Evolutionary conservation across 2,888 invertebrate genomes (phyloP).

Genomic region (Mactromeris polynyma): DNA sequence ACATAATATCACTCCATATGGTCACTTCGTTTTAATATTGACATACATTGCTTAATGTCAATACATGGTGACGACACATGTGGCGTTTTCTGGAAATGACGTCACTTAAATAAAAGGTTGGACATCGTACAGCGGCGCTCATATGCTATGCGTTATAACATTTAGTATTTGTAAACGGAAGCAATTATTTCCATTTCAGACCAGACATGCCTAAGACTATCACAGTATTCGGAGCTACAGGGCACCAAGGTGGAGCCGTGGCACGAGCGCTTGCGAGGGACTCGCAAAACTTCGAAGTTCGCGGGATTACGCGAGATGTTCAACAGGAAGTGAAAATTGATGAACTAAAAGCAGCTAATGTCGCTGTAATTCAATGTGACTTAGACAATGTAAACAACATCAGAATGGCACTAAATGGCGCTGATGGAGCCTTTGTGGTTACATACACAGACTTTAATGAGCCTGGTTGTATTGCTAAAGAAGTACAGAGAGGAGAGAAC

Average conservation of each 20-base stretch:
- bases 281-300: constrained; percentile 72
- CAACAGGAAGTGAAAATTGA: constrained; percentile 69
- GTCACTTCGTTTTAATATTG: too few relatives aligned
- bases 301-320: constrained; percentile 76
- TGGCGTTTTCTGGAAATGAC: too few relatives aligned
- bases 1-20: too few relatives aligned
- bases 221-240: constrained; percentile 81
- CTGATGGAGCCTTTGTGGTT: constrained; percentile 80
- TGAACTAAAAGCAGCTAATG: constrained; percentile 69
- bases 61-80: too few relatives aligned
- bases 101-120: too few relatives aligned
- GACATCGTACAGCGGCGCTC: too few relatives aligned
- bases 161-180: neutral
- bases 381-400: constrained; percentile 71
- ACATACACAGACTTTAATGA: constrained; percentile 81
- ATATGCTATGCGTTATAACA: too few relatives aligned
- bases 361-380: constrained; percentile 74
- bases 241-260: constrained; percentile 80
- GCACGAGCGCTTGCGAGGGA: constrained; percentile 75
- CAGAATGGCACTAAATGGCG: constrained; percentile 68
- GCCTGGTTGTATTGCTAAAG: constrained; percentile 78
- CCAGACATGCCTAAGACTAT: constrained; percentile 69
- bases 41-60: too few relatives aligned
- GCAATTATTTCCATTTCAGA: constrained; percentile 36
- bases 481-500: constrained; percentile 78